phyloP scores from a whole-genome alignment of 2,113 vertebrate genomes.

The Eublepharis macularius region DNA sequence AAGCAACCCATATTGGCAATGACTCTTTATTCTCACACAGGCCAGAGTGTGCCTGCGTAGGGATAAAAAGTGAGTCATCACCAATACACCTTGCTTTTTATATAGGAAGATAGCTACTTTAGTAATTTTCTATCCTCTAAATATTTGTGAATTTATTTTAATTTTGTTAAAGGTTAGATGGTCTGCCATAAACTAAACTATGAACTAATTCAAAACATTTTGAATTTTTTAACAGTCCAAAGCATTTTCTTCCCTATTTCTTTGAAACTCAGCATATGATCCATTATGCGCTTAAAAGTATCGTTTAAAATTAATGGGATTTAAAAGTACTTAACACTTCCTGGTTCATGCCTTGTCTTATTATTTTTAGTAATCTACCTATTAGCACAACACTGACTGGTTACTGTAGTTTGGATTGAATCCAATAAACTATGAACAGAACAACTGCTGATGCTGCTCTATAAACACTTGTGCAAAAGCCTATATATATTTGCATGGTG shows the following conservation, averaged over 20 bases:
- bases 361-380: too few relatives aligned
- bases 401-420: too few relatives aligned
- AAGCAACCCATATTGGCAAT: too few relatives aligned
- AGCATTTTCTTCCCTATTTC: conserved; percentile 1
- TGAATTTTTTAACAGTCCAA: neutral
- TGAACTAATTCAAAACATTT: neutral
- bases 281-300: neutral
- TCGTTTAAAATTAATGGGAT: neutral
- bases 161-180: neutral
- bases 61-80: too few relatives aligned
- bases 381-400: too few relatives aligned
- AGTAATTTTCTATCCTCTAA: conserved; percentile 12
- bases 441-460: too few relatives aligned
- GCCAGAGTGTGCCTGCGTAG: too few relatives aligned
- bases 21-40: too few relatives aligned
- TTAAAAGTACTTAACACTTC: neutral
- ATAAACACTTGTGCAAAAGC: too few relatives aligned
- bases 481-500: too few relatives aligned
- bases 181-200: conserved; percentile 26
- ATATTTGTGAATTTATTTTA: conserved; percentile 23
- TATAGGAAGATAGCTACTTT: neutral
- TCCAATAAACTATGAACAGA: too few relatives aligned
- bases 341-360: neutral
- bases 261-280: neutral
- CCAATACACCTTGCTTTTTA: too few relatives aligned